Percentiles rank a stretch among this genome's conserved stretches.
Evolutionary conservation across 2,888 invertebrate genomes (phyloP).

Genomic region (Biston betularia): DNA sequence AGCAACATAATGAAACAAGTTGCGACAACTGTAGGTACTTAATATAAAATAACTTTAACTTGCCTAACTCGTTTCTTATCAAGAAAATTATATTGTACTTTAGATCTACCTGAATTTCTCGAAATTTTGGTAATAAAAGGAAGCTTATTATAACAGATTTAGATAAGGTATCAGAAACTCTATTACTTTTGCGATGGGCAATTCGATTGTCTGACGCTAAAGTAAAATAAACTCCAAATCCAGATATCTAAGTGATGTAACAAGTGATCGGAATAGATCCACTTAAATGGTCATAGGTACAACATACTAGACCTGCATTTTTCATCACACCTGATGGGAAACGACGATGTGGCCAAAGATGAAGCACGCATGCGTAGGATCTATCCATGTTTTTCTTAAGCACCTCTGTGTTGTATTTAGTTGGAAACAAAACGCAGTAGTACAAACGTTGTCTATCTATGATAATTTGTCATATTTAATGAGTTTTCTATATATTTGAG

Average conservation of each 20-base stretch:
- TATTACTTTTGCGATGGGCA: background rate
- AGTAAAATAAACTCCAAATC: background rate
- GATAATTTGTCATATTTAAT: no score
- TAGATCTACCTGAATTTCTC: slow-evolving; percentile 8
- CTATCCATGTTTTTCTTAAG: no score
- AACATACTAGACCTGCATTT: no score
- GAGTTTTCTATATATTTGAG: no score
- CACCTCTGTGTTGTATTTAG: no score
- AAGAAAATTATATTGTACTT: slow-evolving; percentile 14
- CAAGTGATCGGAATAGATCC: background rate
- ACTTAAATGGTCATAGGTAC: background rate
- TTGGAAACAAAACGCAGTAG: no score
- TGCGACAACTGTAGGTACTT: background rate
- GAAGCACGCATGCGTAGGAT: no score
- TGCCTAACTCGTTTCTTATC: slow-evolving; percentile 18
- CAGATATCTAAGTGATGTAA: background rate
- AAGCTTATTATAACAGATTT: background rate
- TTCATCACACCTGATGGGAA: no score
- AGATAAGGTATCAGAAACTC: slow-evolving; percentile 1
- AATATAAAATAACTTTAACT: slow-evolving; percentile 10
- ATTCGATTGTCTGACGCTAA: background rate
- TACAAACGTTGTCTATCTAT: no score
- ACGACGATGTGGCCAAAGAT: no score
- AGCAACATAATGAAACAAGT: slow-evolving; percentile 6
- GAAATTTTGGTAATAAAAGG: slow-evolving; percentile 2